phyloP scores from a whole-genome alignment of 2,113 vertebrate species.

The Sebastes schlegelii region DNA sequence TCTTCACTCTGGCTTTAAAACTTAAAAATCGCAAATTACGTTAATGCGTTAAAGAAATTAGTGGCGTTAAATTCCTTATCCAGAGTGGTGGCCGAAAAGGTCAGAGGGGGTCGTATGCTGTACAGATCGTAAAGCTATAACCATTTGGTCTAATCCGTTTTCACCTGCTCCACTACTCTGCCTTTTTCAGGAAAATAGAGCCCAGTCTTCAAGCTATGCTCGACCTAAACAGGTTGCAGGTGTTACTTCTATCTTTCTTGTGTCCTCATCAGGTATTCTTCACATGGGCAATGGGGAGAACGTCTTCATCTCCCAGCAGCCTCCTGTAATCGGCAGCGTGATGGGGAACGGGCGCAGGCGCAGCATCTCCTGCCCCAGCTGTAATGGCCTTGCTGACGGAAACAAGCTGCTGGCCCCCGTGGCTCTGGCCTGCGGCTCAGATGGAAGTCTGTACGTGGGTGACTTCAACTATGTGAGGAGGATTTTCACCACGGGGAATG shows the following conservation, averaged over 20 bases:
- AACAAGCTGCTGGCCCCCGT: constrained; percentile 98
- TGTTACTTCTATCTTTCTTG: constrained; percentile 45
- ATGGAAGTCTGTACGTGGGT: constrained; percentile 97
- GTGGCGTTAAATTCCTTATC: background rate
- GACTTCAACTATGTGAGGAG: constrained; percentile 99
- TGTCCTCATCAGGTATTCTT: constrained; percentile 89
- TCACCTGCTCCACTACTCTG: background rate
- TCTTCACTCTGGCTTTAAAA: too few species aligned
- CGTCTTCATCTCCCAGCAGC: constrained; percentile 98
- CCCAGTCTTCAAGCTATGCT: background rate
- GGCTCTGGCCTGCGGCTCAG: constrained; percentile 93
- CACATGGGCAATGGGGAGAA: constrained; percentile 99
- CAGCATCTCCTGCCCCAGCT: constrained; percentile 98
- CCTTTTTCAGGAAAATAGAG: background rate
- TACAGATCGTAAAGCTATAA: background rate
- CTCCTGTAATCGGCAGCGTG: constrained; percentile 94
- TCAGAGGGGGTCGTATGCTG: background rate
- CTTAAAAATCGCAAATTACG: too few species aligned
- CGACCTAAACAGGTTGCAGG: constrained; percentile 23
- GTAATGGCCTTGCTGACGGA: constrained; percentile 96
- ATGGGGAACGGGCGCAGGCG: constrained; percentile 97
- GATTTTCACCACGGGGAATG: constrained; percentile 97
- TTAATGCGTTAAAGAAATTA: too few species aligned
- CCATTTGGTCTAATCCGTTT: background rate
- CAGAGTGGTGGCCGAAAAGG: background rate